phyloP scores from a whole-genome alignment of 1,140 invertebrate species.

The Conus ventricosus region DNA sequence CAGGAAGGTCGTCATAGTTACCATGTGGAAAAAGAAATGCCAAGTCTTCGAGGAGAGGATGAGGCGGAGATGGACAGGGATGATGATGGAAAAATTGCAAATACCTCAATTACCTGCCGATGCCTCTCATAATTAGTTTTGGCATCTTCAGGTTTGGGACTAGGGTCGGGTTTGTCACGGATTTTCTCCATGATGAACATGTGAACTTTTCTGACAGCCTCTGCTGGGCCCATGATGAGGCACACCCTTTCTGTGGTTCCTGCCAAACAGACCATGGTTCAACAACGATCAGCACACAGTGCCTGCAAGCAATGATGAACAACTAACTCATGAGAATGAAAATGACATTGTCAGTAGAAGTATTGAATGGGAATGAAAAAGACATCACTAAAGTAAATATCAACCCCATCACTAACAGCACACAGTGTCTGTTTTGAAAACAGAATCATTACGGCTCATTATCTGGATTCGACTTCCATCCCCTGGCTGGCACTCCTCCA shows the following conservation, averaged over 20 bases:
- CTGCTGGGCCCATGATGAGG: constrained; percentile 94
- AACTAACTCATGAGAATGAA: no score
- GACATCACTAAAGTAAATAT: no score
- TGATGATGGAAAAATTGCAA: constrained; percentile 51
- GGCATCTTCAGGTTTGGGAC: constrained; percentile 80
- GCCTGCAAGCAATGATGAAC: no score
- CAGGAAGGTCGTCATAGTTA: constrained; percentile 6
- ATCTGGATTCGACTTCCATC: no score
- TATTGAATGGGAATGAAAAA: no score
- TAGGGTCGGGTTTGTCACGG: constrained; percentile 95
- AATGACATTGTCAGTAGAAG: no score
- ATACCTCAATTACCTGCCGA: constrained; percentile 76
- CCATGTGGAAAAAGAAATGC: constrained; percentile 39
- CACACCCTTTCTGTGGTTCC: constrained; percentile 98
- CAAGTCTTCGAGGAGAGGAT: constrained; percentile 38
- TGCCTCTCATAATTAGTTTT: constrained; percentile 77
- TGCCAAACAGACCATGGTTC: constrained; percentile 75
- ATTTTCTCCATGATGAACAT: constrained; percentile 99
- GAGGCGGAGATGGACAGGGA: constrained; percentile 40
- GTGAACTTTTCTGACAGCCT: constrained; percentile 94
- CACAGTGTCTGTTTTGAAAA: no score
- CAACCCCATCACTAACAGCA: no score
- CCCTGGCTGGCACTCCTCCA: no score
- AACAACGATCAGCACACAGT: not conserved
- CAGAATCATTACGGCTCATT: no score